Evolutionary conservation across 2,797 vertebrate species (phyloP).

Genomic region (Epinephelus malabaricus): DNA sequence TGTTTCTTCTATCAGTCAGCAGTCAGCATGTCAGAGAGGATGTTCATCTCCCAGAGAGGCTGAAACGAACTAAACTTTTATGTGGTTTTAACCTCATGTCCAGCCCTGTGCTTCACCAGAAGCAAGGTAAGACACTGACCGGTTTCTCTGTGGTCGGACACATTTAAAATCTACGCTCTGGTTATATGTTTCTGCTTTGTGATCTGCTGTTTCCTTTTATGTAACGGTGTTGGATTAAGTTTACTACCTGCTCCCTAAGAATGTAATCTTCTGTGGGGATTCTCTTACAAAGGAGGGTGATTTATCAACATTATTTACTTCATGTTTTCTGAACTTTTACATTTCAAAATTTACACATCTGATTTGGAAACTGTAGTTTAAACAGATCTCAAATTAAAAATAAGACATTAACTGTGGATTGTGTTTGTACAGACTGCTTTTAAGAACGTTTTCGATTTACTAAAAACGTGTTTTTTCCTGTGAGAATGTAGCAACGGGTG

Average conservation of each 20-base stretch:
- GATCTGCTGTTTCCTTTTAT: background rate
- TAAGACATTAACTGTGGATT: background rate
- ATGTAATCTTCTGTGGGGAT: background rate
- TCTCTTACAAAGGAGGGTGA: background rate
- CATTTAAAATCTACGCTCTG: background rate
- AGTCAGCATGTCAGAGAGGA: conserved; percentile 19
- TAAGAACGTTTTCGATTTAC: background rate
- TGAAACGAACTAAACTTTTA: conserved; percentile 61
- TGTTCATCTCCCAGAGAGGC: conserved; percentile 12
- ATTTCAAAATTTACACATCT: background rate
- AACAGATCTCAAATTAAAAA: too few relatives aligned
- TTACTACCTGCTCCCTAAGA: background rate
- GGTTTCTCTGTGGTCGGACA: background rate
- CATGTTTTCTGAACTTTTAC: background rate
- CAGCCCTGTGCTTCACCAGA: conserved; percentile 2
- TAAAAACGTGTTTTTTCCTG: conserved; percentile 13
- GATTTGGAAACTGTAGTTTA: too few relatives aligned
- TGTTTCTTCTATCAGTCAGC: conserved; percentile 56
- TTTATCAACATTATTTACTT: background rate
- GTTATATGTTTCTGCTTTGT: background rate
- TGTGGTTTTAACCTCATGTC: background rate
- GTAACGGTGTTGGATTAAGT: background rate
- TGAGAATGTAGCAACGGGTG: conserved; percentile 38
- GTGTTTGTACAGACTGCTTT: too few relatives aligned
- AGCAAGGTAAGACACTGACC: conserved; percentile 61